Evolutionary conservation across 2,888 invertebrate genomes (phyloP), one percentile per base, ranked within the genome.

Genomic region (Noctua janthe): DNA sequence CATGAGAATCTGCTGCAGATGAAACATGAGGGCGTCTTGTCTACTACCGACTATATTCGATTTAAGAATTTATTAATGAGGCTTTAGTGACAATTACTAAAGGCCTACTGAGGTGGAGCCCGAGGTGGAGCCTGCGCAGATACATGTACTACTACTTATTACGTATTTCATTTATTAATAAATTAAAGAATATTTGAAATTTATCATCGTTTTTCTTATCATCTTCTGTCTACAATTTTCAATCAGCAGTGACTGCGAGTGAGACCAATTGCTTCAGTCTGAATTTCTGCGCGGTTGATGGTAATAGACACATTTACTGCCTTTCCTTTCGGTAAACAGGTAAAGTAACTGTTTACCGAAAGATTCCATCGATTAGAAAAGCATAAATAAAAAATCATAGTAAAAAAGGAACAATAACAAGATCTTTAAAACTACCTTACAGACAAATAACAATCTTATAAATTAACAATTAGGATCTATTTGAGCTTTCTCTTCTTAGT

Each of bases 21-120:
- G 62, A 94, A 91, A 78, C 92, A 81, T 29, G 91, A 89, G 75
- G 95, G 96, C 0, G 91, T 92, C 0, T 78, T 96, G 71, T 93
- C 94, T 0, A 88, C 91, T 3, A 83, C 90, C 2, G 94, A 95
- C 77, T 94, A 91, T 88, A 56, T 92, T 35, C 91, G 91, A 67
- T 94, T 95, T 83, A 94, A 91, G 79, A 94, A 92, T 78, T 74
- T 95, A 23, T 84, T 95, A 23, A 74, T 69, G 3, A 71, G 62
- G 13, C 17, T 62, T 23, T 71, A 76, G 54, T 56, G 47, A 1
- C 15, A 47, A 7, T 47, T 47, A 43, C 43, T 35, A 47, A 69
- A 43, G n/a, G 7, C n/a, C n/a, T 47, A 43, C 67, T 67, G 23
- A 13, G n/a, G n/a, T 35, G 64, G 64, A 13, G 13, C 29, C 67